These are phyloP conservation scores for Phymanthus crucifer DNA, from an alignment of 92 coral and sea anemone genomes.

Conservation along the genomic window DNA sequence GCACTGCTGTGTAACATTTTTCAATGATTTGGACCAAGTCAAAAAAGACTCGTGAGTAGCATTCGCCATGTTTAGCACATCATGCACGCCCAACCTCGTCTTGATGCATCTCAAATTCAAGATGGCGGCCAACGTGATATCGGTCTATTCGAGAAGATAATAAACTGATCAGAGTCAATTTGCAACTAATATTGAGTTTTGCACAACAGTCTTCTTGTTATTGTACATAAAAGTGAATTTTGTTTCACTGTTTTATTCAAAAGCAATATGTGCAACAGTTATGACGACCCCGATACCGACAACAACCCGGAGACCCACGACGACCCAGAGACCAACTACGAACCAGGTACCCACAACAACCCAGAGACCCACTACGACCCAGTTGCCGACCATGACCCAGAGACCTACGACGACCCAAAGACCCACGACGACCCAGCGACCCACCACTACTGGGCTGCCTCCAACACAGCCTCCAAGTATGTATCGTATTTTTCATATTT, in stretches of 20 bases:
- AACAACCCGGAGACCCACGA: constrained; percentile 14
- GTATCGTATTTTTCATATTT: not conserved
- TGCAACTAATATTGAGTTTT: too few species aligned
- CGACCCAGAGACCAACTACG: constrained; percentile 25
- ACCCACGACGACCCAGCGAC: constrained; percentile 21
- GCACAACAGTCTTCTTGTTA: too few species aligned
- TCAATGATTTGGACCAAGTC: too few species aligned
- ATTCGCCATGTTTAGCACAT: too few species aligned
- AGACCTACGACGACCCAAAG: constrained; percentile 22
- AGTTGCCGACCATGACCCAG: constrained; percentile 24
- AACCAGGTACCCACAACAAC: constrained; percentile 7
- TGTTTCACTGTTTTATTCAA: not conserved
- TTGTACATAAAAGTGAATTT: not conserved
- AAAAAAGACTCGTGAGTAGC: too few species aligned
- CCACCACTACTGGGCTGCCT: constrained; percentile 19
- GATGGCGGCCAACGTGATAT: too few species aligned
- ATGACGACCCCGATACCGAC: constrained; percentile 36
- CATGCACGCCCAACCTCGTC: too few species aligned
- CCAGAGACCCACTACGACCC: constrained; percentile 31
- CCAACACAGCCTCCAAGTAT: constrained; percentile 1
- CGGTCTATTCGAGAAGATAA: too few species aligned
- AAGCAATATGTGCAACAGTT: not conserved
- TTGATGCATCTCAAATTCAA: too few species aligned
- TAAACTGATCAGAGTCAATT: too few species aligned
- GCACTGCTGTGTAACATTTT: too few species aligned